Percentiles rank a stretch among this genome's conserved stretches.
Conservation (phyloP, 2,888 invertebrate genomes). For the Aquatica leii region DNA sequence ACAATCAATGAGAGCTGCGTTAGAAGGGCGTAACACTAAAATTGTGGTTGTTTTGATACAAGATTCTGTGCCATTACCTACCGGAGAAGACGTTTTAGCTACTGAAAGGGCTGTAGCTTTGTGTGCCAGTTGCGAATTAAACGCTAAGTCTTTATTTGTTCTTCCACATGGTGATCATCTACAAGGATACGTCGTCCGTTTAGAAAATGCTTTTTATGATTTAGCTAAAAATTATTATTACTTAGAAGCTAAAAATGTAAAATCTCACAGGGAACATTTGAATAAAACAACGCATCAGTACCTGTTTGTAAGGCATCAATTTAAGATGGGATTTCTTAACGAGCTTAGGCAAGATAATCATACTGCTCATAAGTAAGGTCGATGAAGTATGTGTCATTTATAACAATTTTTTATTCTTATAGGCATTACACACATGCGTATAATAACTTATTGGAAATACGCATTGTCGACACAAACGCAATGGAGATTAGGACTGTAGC, state of each 20-base stretch:
- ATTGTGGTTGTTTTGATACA: slow-evolving; percentile 92
- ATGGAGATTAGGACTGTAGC: slow-evolving; percentile 95
- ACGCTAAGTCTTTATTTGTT: slow-evolving; percentile 91
- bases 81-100: slow-evolving; percentile 84
- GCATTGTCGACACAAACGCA: slow-evolving; percentile 89
- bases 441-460: slow-evolving; percentile 85
- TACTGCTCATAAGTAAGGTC: slow-evolving; percentile 77
- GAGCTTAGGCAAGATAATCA: slow-evolving; percentile 91
- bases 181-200: slow-evolving; percentile 73
- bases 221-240: slow-evolving; percentile 93
- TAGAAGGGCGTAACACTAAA: slow-evolving; percentile 76
- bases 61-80: slow-evolving; percentile 77
- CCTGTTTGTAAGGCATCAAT: slow-evolving; percentile 93
- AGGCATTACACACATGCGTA: slow-evolving; percentile 90
- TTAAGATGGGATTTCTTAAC: slow-evolving; percentile 94
- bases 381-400: not conserved
- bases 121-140: slow-evolving; percentile 90
- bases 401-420: slow-evolving; percentile 41
- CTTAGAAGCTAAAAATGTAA: slow-evolving; percentile 84
- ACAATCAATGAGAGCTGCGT: slow-evolving; percentile 78
- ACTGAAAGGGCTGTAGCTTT: slow-evolving; percentile 91
- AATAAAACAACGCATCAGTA: slow-evolving; percentile 92
- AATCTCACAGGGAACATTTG: slow-evolving; percentile 88
- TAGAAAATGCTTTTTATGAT: slow-evolving; percentile 95
- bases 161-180: slow-evolving; percentile 88